These are phyloP conservation scores for Holotrichia oblita DNA, from an alignment of 1,140 invertebrate species.

Conservation along the genomic window DNA sequence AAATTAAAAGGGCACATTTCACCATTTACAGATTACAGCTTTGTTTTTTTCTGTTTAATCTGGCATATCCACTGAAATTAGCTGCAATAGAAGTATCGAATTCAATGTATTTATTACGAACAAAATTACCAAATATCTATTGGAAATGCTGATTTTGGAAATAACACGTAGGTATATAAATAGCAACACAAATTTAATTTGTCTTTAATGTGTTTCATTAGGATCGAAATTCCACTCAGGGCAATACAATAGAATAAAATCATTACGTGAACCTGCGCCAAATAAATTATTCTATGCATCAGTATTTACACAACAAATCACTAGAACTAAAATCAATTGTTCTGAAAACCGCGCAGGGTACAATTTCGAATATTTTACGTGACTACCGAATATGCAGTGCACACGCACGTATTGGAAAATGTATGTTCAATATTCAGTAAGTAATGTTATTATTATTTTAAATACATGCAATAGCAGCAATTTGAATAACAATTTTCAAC, in stretches of 20 bases:
- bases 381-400: not conserved
- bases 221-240: not conserved
- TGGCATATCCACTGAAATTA: too few species aligned
- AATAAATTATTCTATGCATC: not conserved
- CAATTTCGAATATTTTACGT: constrained; percentile 3
- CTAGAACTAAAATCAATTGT: not conserved
- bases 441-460: constrained; percentile 13
- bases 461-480: constrained; percentile 1
- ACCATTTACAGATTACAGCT: too few species aligned
- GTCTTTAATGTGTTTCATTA: not conserved
- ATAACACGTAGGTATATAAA: not conserved
- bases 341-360: not conserved
- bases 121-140: too few species aligned
- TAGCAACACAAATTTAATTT: not conserved
- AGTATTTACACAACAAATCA: not conserved
- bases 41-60: too few species aligned
- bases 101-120: too few species aligned
- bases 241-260: not conserved
- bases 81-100: too few species aligned
- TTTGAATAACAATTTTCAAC: not conserved
- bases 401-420: not conserved
- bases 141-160: too few species aligned
- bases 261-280: not conserved
- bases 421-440: constrained; percentile 10
- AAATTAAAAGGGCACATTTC: too few species aligned